Percentiles rank a stretch among this genome's conserved stretches.
These are phyloP conservation scores for Colletes latitarsis DNA, from an alignment of 1,140 invertebrate genomes.

Conservation along the genomic window DNA sequence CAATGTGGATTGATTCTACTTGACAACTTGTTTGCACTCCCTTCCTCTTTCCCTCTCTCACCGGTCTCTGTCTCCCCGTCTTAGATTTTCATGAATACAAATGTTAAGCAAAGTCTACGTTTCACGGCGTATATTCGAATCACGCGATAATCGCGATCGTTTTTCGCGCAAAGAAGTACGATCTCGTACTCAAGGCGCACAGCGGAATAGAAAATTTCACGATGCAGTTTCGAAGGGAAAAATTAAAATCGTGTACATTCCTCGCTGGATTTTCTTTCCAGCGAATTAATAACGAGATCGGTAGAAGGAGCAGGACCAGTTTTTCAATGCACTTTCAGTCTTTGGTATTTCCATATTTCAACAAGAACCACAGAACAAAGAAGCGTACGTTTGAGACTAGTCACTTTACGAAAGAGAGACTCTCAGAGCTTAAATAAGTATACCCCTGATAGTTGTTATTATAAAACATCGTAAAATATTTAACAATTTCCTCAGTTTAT, in stretches of 20 bases:
- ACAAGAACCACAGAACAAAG: background rate
- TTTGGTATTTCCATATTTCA: background rate
- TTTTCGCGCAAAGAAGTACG: slow-evolving; percentile 13
- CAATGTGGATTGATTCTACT: slow-evolving; percentile 54
- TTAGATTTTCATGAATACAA: slow-evolving; percentile 7
- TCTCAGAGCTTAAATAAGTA: too few relatives aligned
- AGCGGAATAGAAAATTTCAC: slow-evolving; percentile 27
- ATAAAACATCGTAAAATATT: too few relatives aligned
- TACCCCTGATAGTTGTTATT: too few relatives aligned
- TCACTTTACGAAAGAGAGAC: too few relatives aligned
- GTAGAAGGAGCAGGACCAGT: background rate
- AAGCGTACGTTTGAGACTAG: too few relatives aligned
- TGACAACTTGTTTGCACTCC: slow-evolving; percentile 59
- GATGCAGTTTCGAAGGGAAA: background rate
- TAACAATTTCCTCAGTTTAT: background rate
- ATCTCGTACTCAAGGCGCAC: background rate
- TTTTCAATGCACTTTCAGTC: slow-evolving; percentile 2
- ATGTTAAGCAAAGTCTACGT: background rate
- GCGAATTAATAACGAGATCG: background rate
- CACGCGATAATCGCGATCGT: slow-evolving; percentile 16
- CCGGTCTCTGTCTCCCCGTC: background rate
- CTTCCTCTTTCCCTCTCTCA: slow-evolving; percentile 24
- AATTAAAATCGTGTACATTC: background rate
- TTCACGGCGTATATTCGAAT: background rate
- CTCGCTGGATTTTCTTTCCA: slow-evolving; percentile 9